Evolutionary conservation across 2,888 invertebrate species (phyloP).

Genomic region (Calameuta filiformis): DNA sequence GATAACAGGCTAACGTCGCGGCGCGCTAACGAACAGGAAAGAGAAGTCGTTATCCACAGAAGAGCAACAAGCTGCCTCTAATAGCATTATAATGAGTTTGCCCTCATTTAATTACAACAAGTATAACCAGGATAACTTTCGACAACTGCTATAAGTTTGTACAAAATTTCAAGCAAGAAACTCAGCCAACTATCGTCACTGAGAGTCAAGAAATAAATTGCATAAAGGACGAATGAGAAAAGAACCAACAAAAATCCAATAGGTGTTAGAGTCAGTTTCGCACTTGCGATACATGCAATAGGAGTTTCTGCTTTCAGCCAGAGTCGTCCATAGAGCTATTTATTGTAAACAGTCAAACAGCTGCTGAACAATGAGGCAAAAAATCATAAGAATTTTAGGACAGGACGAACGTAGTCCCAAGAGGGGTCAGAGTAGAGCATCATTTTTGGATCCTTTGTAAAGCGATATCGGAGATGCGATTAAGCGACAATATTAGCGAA

Average conservation of each 20-base stretch:
- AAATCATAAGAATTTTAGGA: not conserved
- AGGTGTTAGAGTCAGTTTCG: not conserved
- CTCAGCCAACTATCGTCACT: not conserved
- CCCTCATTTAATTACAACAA: conserved; percentile 11
- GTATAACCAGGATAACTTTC: not conserved
- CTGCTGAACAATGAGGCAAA: not conserved
- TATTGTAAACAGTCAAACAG: too few species aligned
- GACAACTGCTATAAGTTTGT: not conserved
- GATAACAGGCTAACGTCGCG: not conserved
- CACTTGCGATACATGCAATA: not conserved
- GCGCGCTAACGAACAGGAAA: conserved; percentile 3
- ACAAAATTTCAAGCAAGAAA: not conserved
- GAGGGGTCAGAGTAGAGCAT: not conserved
- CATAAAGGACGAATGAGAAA: not conserved
- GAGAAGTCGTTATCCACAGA: conserved; percentile 15
- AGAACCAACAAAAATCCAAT: not conserved
- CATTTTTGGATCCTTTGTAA: not conserved
- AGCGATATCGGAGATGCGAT: conserved; percentile 11
- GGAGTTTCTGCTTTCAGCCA: not conserved
- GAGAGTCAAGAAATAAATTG: not conserved
- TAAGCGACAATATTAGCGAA: conserved; percentile 21
- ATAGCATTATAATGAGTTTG: conserved; percentile 25
- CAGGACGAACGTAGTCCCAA: not conserved
- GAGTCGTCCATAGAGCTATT: not conserved
- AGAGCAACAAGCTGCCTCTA: conserved; percentile 21